These are phyloP conservation scores for Cirrhinus molitorella DNA, from an alignment of 2,797 vertebrate genomes.

Conservation along the genomic window DNA sequence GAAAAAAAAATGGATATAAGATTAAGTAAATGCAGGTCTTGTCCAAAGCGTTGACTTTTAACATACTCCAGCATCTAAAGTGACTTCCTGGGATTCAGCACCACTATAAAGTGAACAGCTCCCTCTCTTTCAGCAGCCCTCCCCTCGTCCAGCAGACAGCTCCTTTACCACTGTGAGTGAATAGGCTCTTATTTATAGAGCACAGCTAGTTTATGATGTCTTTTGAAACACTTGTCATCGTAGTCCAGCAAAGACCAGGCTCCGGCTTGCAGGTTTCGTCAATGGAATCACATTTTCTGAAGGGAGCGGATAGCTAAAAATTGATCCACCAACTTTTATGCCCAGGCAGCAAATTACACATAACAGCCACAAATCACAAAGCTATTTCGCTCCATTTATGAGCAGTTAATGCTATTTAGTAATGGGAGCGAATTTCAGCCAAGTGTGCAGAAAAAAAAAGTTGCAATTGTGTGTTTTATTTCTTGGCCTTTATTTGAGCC, in stretches of 20 bases:
- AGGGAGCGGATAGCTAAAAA: constrained; percentile 47
- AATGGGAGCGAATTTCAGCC: constrained; percentile 32
- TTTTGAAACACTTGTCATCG: constrained; percentile 49
- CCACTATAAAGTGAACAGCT: constrained; percentile 22
- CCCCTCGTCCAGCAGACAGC: constrained; percentile 39
- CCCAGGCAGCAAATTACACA: constrained; percentile 55
- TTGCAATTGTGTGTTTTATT: constrained; percentile 39
- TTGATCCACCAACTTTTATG: constrained; percentile 53
- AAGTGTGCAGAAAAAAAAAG: constrained; percentile 42
- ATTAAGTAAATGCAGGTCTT: background rate
- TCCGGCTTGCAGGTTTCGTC: constrained; percentile 39
- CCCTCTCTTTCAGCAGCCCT: constrained; percentile 37
- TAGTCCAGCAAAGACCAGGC: constrained; percentile 35
- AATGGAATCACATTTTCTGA: constrained; percentile 53
- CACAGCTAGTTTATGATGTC: constrained; percentile 41
- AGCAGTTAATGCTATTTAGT: constrained; percentile 47
- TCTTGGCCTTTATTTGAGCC: constrained; percentile 40
- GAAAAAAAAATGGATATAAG: too few relatives aligned
- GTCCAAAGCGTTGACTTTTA: constrained; percentile 5
- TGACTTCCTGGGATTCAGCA: constrained; percentile 35
- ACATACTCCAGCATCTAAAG: background rate
- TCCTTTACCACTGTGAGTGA: constrained; percentile 31
- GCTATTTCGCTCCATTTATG: constrained; percentile 45
- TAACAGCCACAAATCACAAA: constrained; percentile 52
- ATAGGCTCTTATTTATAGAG: constrained; percentile 43